These are phyloP conservation scores for Pantelozetes paolii DNA, from an alignment of 2,888 invertebrate species.

Conservation along the genomic window DNA sequence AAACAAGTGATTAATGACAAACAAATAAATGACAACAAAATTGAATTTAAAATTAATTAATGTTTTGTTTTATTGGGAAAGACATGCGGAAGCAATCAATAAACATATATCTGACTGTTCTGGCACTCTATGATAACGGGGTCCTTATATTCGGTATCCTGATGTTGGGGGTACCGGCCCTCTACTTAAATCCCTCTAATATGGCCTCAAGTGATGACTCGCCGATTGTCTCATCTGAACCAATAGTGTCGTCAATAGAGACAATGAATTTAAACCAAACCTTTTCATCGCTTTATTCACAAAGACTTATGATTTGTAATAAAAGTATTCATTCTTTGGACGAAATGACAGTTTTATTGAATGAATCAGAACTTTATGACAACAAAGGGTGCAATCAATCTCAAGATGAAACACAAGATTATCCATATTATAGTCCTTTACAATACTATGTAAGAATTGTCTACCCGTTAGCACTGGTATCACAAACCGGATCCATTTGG, in stretches of 20 bases:
- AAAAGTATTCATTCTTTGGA: not conserved
- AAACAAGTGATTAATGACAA: too few species aligned
- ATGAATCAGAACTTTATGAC: slow-evolving; percentile 8
- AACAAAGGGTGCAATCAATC: slow-evolving; percentile 8
- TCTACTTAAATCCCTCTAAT: slow-evolving; percentile 62
- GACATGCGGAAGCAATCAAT: slow-evolving; percentile 55
- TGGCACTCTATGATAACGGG: slow-evolving; percentile 88
- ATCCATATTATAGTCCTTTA: slow-evolving; percentile 23
- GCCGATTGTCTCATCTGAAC: not conserved
- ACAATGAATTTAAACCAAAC: not conserved
- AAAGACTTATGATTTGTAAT: not conserved
- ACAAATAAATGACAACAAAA: too few species aligned
- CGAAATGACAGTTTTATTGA: slow-evolving; percentile 1
- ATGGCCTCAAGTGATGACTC: not conserved
- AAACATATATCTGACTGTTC: slow-evolving; percentile 85
- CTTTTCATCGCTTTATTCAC: not conserved
- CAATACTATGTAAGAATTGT: slow-evolving; percentile 58
- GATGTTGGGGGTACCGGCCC: slow-evolving; percentile 79
- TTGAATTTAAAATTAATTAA: too few species aligned
- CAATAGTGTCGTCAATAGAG: not conserved
- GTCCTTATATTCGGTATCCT: slow-evolving; percentile 65
- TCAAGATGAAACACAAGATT: not conserved
- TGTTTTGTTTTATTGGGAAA: not conserved
- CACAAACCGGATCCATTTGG: slow-evolving; percentile 86
- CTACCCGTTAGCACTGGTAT: slow-evolving; percentile 75